phyloP scores from a whole-genome alignment of 2,797 vertebrate species.

The Gymnocypris eckloni region DNA sequence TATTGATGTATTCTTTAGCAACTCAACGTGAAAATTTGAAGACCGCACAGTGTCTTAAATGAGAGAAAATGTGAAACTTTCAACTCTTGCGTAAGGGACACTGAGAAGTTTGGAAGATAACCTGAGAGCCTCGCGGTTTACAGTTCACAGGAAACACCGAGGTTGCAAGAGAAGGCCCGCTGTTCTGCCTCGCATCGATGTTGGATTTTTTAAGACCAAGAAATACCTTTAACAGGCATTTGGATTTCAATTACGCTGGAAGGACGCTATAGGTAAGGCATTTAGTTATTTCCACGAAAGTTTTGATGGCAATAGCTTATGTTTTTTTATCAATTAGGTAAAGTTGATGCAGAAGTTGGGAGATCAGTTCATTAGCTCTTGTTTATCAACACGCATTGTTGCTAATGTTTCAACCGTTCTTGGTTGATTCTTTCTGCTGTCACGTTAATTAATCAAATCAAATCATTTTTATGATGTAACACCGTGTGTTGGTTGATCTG shows the following conservation, averaged over 20 bases:
- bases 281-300: conserved; percentile 24
- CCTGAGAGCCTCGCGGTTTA: conserved; percentile 80
- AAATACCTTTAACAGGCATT: conserved; percentile 64
- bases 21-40: conserved; percentile 73
- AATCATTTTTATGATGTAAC: neutral
- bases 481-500: conserved; percentile 21
- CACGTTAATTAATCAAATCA: neutral
- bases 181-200: conserved; percentile 78
- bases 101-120: conserved; percentile 81
- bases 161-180: conserved; percentile 88
- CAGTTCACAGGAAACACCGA: conserved; percentile 88
- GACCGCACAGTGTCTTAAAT: conserved; percentile 74
- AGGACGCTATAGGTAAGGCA: conserved; percentile 82
- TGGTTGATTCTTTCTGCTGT: conserved; percentile 11
- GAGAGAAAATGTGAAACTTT: conserved; percentile 81
- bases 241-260: conserved; percentile 69
- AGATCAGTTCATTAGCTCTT: conserved; percentile 43
- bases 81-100: conserved; percentile 74
- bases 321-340: conserved; percentile 47
- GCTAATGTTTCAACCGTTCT: conserved; percentile 3
- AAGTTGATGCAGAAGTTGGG: conserved; percentile 60
- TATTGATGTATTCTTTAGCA: conserved; percentile 71
- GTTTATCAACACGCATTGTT: conserved; percentile 19
- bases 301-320: conserved; percentile 49
- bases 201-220: conserved; percentile 76